Percentiles rank a stretch among this genome's conserved stretches.
phyloP scores from a whole-genome alignment of 2,797 vertebrate species.

The Cryptoblepharus egeriae region DNA sequence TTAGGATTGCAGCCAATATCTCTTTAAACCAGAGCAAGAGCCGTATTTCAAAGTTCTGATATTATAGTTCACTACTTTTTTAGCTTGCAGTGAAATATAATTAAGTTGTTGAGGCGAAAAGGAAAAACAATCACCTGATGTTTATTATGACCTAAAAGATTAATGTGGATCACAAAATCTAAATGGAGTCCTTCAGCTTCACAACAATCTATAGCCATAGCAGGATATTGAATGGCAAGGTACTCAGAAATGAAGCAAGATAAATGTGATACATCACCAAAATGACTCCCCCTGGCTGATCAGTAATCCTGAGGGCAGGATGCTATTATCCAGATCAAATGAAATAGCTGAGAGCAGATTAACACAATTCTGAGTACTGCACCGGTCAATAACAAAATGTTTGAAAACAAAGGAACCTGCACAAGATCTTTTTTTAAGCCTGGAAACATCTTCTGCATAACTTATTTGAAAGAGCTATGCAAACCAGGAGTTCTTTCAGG shows the following conservation, averaged over 20 bases:
- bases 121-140: background rate
- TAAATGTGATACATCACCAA: background rate
- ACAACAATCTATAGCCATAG: conserved; percentile 39
- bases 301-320: conserved; percentile 20
- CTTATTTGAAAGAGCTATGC: background rate
- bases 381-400: background rate
- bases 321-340: conserved; percentile 2
- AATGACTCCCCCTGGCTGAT: background rate
- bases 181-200: background rate
- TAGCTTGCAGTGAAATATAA: conserved; percentile 50
- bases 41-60: conserved; percentile 46
- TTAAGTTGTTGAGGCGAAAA: conserved; percentile 43
- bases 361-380: background rate
- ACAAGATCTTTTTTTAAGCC: background rate
- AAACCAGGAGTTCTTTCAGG: background rate
- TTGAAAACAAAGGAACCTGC: background rate
- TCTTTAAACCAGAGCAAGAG: conserved; percentile 29
- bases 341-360: conserved; percentile 32
- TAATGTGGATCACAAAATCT: conserved; percentile 29
- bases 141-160: conserved; percentile 55
- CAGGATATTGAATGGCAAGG: conserved; percentile 36
- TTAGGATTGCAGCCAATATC: too few species aligned
- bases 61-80: conserved; percentile 28
- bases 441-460: background rate
- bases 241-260: conserved; percentile 26